Conservation (phyloP, 2,113 vertebrate species). For the Columbina picui region DNA sequence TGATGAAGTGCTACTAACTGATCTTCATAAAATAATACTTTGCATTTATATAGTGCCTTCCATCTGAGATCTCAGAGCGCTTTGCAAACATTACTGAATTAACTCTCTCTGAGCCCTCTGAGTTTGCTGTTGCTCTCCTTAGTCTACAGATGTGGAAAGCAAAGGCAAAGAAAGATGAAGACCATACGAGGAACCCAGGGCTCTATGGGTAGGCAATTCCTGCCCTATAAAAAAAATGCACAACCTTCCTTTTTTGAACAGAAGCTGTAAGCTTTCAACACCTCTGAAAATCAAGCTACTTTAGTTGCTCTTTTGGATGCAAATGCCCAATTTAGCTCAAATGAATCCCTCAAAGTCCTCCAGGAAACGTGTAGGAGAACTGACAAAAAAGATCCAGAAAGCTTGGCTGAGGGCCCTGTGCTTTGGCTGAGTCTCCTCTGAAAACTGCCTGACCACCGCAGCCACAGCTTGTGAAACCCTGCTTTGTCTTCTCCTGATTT, state of each 20-base stretch:
- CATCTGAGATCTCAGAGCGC: slow-evolving; percentile 25
- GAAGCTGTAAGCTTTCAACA: slow-evolving; percentile 27
- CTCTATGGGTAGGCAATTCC: neutral
- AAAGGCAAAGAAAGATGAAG: neutral
- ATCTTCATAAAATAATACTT: slow-evolving; percentile 69
- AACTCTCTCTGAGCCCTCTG: neutral
- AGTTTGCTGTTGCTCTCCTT: neutral
- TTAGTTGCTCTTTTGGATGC: slow-evolving; percentile 11
- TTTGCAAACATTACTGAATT: slow-evolving; percentile 24
- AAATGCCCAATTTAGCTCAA: slow-evolving; percentile 38
- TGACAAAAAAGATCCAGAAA: slow-evolving; percentile 16
- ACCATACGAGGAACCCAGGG: neutral
- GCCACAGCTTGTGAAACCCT: neutral
- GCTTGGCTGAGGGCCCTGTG: neutral
- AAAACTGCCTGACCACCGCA: neutral
- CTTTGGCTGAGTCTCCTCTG: neutral
- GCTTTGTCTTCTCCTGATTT: neutral
- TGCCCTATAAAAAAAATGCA: neutral
- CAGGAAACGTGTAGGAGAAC: slow-evolving; percentile 37
- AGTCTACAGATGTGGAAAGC: neutral
- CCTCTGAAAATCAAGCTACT: slow-evolving; percentile 39
- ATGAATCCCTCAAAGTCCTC: slow-evolving; percentile 15
- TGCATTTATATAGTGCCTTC: slow-evolving; percentile 53
- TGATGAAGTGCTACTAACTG: slow-evolving; percentile 52
- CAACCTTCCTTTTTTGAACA: neutral